These are phyloP conservation scores for Umimayanthus chanpuru DNA, from an alignment of 92 coral and sea anemone species.

Conservation along the genomic window DNA sequence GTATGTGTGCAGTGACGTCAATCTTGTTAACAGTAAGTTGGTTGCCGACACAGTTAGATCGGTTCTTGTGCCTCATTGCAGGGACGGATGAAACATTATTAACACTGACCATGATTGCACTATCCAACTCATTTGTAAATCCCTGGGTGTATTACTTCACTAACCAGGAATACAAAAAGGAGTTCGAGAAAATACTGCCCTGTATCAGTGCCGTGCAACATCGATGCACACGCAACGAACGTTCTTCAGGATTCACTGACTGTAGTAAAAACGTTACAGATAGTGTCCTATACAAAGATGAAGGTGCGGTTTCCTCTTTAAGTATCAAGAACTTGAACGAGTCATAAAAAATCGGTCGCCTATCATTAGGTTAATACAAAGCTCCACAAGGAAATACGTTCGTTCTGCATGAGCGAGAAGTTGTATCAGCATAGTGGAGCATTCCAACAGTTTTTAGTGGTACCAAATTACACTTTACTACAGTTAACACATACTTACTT, in stretches of 20 bases:
- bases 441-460: too few relatives aligned
- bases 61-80: not conserved
- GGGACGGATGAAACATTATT: not conserved
- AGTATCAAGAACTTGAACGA: too few relatives aligned
- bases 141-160: slow-evolving; percentile 33
- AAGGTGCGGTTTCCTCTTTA: not conserved
- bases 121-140: slow-evolving; percentile 4
- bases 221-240: not conserved
- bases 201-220: not conserved
- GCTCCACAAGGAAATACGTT: too few relatives aligned
- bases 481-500: too few relatives aligned
- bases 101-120: not conserved
- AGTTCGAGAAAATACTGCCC: slow-evolving; percentile 9
- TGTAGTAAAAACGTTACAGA: not conserved
- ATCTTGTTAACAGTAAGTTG: not conserved
- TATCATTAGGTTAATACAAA: too few relatives aligned
- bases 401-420: too few relatives aligned
- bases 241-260: not conserved
- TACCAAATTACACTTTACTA: too few relatives aligned
- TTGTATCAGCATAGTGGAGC: too few relatives aligned
- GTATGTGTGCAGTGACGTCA: not conserved
- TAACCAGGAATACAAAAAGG: slow-evolving; percentile 16
- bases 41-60: not conserved
- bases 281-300: not conserved
- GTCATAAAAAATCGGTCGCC: too few relatives aligned